Conservation (phyloP, 2,888 invertebrate species). For the Pyrocoelia pectoralis region DNA sequence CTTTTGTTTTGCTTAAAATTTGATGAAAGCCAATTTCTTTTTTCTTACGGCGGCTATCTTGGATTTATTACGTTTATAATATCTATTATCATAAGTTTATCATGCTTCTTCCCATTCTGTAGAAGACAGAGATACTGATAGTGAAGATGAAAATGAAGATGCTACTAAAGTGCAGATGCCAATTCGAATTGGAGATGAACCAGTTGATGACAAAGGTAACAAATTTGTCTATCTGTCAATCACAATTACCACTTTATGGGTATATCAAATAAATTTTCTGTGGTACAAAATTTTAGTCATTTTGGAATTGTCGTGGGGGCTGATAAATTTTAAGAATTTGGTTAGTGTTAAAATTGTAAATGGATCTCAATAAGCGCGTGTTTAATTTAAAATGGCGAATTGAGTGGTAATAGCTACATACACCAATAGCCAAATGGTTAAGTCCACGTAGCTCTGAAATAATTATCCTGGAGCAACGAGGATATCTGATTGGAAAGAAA, state of each 20-base stretch:
- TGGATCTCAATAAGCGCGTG: constrained; percentile 19
- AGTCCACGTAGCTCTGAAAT: constrained; percentile 84
- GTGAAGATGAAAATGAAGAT: constrained; percentile 67
- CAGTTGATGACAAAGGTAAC: constrained; percentile 44
- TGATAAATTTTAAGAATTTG: constrained; percentile 19
- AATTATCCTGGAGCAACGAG: constrained; percentile 83
- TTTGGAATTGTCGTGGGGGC: constrained; percentile 15
- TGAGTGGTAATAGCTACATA: constrained; percentile 16
- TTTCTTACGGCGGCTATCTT: too few species aligned
- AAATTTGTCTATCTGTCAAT: constrained; percentile 43
- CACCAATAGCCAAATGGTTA: constrained; percentile 74
- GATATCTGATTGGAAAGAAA: constrained; percentile 84
- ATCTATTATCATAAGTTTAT: too few species aligned
- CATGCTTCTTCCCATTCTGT: constrained; percentile 74
- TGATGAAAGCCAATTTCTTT: too few species aligned
- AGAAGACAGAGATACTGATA: constrained; percentile 68
- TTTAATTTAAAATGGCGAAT: constrained; percentile 24
- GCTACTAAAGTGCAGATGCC: constrained; percentile 54
- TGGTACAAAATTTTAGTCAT: constrained; percentile 22
- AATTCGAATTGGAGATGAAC: constrained; percentile 54
- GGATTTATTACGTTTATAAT: too few species aligned
- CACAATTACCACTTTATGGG: constrained; percentile 33
- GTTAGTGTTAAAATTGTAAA: constrained; percentile 26
- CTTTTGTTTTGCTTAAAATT: too few species aligned
- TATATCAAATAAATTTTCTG: constrained; percentile 34